Conservation (phyloP, 2,888 invertebrate species). For the Eudasyphora cyanicolor region DNA sequence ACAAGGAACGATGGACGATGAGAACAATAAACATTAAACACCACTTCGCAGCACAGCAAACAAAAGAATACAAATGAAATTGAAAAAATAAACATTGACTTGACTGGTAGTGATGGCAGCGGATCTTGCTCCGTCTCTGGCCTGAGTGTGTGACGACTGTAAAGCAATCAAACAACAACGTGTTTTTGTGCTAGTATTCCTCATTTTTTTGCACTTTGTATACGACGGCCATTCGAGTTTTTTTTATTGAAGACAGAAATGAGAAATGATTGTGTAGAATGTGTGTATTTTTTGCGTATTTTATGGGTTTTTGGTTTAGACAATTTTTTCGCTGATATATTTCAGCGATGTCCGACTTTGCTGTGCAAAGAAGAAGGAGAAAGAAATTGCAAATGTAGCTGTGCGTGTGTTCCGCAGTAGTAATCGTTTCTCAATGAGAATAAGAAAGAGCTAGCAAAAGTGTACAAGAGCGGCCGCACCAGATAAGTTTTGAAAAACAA, state of each 20-base stretch:
- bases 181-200: slow-evolving; percentile 45
- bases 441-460: slow-evolving; percentile 3
- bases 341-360: background rate
- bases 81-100: slow-evolving; percentile 42
- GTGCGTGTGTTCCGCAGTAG: slow-evolving; percentile 3
- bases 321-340: slow-evolving; percentile 12
- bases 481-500: background rate
- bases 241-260: slow-evolving; percentile 4
- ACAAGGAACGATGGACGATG: slow-evolving; percentile 2
- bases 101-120: background rate
- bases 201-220: slow-evolving; percentile 30
- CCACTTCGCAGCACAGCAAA: background rate
- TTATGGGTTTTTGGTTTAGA: slow-evolving; percentile 17
- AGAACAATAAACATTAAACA: slow-evolving; percentile 22
- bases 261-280: background rate
- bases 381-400: slow-evolving; percentile 36
- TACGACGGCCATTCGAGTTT: slow-evolving; percentile 22
- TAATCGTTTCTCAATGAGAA: background rate
- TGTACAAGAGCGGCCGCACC: background rate
- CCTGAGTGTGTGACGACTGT: background rate
- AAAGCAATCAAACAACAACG: slow-evolving; percentile 53
- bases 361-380: background rate
- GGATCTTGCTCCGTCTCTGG: background rate
- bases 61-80: slow-evolving; percentile 25
- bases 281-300: slow-evolving; percentile 27